phyloP scores from a whole-genome alignment of 1,140 invertebrate species.

The Adelges cooleyi region DNA sequence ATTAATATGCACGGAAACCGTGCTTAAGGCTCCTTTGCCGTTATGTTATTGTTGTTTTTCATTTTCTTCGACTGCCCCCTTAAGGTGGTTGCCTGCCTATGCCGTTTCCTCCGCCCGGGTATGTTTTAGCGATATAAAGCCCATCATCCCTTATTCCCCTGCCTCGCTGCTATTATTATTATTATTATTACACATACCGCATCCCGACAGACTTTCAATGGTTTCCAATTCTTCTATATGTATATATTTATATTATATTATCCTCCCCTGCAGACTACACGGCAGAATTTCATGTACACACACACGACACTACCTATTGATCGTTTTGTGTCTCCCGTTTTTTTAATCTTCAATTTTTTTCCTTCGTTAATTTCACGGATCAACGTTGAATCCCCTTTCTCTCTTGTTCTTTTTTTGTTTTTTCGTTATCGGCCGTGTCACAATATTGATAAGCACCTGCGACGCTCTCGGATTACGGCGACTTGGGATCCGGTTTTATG shows the following conservation, averaged over 20 bases:
- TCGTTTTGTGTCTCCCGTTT: too few relatives aligned
- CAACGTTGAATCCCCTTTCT: background rate
- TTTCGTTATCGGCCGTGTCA: slow-evolving; percentile 6
- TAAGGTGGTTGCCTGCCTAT: background rate
- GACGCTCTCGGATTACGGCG: slow-evolving; percentile 3
- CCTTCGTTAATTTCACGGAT: background rate
- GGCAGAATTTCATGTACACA: too few relatives aligned
- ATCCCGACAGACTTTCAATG: slow-evolving; percentile 2
- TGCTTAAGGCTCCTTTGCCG: background rate
- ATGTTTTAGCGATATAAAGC: slow-evolving; percentile 3
- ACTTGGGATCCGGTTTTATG: slow-evolving; percentile 10
- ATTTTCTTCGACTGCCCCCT: background rate
- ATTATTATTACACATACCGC: background rate
- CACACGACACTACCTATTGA: too few relatives aligned
- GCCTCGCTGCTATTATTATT: background rate
- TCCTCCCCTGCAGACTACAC: too few relatives aligned
- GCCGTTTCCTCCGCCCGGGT: background rate
- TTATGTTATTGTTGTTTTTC: slow-evolving; percentile 9
- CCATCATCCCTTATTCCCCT: slow-evolving; percentile 2
- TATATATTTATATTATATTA: too few relatives aligned
- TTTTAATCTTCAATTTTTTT: background rate
- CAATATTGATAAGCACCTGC: slow-evolving; percentile 26
- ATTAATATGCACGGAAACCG: slow-evolving; percentile 10
- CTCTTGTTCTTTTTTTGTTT: slow-evolving; percentile 7
- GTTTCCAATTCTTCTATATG: background rate